These are phyloP conservation scores for Montipora capitata DNA, from an alignment of 92 coral and sea anemone genomes.

Conservation along the genomic window DNA sequence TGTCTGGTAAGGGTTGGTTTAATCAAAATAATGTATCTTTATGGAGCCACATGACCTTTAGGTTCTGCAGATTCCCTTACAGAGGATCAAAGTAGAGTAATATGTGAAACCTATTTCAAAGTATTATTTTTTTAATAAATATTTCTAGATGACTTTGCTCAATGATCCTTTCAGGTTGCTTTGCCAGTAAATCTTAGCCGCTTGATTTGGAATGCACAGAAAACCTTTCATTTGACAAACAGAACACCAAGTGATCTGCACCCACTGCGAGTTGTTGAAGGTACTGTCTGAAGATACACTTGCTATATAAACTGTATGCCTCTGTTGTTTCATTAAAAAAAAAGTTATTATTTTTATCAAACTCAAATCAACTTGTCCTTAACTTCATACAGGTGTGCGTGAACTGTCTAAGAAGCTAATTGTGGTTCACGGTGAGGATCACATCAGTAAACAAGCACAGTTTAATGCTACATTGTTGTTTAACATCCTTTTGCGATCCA, in stretches of 20 bases:
- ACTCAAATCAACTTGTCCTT: too few species aligned
- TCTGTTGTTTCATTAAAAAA: neutral
- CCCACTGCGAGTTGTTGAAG: constrained; percentile 96
- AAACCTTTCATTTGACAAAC: constrained; percentile 94
- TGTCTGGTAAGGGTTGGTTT: neutral
- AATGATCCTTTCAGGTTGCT: constrained; percentile 73
- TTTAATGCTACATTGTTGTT: constrained; percentile 97
- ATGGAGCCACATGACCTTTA: too few species aligned
- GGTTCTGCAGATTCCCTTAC: too few species aligned
- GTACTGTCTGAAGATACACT: constrained; percentile 23
- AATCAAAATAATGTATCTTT: too few species aligned
- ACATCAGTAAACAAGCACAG: constrained; percentile 99
- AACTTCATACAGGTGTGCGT: constrained; percentile 77
- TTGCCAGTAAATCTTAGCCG: constrained; percentile 98
- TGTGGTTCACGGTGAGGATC: constrained; percentile 97
- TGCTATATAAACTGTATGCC: too few species aligned
- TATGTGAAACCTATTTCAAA: too few species aligned
- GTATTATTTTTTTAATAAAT: neutral
- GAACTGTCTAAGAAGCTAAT: constrained; percentile 93
- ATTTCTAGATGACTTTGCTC: neutral
- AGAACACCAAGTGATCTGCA: constrained; percentile 93
- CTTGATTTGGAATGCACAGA: constrained; percentile 99
- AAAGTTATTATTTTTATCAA: neutral
- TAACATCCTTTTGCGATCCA: constrained; percentile 94
- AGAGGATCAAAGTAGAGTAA: too few species aligned